A percentile compares a stretch with the other conserved stretches of the same genome.
phyloP scores from a whole-genome alignment of 2,797 vertebrate species.

The Falco novaeseelandiae region DNA sequence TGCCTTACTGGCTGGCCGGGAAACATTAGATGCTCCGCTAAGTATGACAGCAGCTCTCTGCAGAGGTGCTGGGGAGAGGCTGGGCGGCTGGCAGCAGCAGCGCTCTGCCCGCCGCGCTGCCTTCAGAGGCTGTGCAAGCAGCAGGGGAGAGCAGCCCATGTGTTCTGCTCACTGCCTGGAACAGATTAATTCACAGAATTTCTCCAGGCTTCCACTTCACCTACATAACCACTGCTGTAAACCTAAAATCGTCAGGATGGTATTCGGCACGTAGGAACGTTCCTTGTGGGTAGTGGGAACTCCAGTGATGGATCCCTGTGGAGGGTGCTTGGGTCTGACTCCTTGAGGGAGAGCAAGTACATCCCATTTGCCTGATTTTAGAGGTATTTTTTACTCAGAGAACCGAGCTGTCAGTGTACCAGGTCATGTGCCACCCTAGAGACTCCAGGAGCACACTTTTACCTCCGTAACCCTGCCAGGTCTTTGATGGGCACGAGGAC shows the following conservation, averaged over 20 bases:
- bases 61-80: conserved; percentile 15
- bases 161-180: conserved; percentile 22
- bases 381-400: background rate
- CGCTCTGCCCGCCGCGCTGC: background rate
- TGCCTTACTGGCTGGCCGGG: background rate
- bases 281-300: background rate
- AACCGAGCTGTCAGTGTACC: rapidly evolving
- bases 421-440: background rate
- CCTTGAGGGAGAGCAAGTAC: background rate
- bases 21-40: conserved; percentile 61
- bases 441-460: background rate
- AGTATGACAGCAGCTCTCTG: conserved; percentile 51
- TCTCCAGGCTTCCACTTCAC: conserved; percentile 2
- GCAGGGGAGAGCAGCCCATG: background rate
- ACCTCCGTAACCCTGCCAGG: background rate
- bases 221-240: background rate
- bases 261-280: rapidly evolving
- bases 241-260: background rate
- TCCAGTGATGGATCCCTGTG: background rate
- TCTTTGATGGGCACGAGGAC: background rate
- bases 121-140: background rate
- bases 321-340: background rate
- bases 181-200: conserved; percentile 26
- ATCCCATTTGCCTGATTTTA: background rate
- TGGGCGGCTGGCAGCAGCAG: background rate